Conservation (phyloP, 1,140 invertebrate genomes). For the Psix sp. region DNA sequence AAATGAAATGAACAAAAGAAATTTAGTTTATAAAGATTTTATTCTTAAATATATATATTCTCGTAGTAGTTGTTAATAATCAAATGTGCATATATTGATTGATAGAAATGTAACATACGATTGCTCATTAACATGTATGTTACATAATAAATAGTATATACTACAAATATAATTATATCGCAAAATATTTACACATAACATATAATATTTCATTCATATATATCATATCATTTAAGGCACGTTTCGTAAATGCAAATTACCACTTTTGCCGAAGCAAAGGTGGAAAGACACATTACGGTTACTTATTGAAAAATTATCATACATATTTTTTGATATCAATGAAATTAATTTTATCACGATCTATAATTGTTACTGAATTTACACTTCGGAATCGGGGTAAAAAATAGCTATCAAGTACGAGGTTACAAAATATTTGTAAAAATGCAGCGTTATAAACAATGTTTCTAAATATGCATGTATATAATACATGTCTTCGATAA, state of each 20-base stretch:
- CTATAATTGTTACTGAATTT: too few species aligned
- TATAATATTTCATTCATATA: conserved; percentile 6
- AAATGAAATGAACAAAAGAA: too few species aligned
- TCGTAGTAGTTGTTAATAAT: conserved; percentile 2
- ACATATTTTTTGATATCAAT: too few species aligned
- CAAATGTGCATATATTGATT: conserved; percentile 15
- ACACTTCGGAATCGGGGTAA: too few species aligned
- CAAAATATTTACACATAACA: conserved; percentile 50
- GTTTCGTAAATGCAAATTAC: conserved; percentile 39
- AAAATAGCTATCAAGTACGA: too few species aligned
- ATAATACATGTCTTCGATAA: too few species aligned
- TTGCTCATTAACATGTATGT: conserved; percentile 23
- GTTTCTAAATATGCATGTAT: too few species aligned
- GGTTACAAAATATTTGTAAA: too few species aligned
- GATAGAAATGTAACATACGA: conserved; percentile 6
- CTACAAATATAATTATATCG: conserved; percentile 28
- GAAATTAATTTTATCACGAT: too few species aligned
- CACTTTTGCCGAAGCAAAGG: conserved; percentile 30
- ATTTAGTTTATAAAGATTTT: too few species aligned
- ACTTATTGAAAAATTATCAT: conserved; percentile 1
- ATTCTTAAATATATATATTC: too few species aligned
- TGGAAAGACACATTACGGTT: conserved; percentile 20
- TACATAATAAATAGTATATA: conserved; percentile 41
- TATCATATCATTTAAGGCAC: conserved; percentile 50
- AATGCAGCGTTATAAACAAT: too few species aligned